Conservation (phyloP, 1,140 invertebrate genomes). For the Odontomachus brunneus region DNA sequence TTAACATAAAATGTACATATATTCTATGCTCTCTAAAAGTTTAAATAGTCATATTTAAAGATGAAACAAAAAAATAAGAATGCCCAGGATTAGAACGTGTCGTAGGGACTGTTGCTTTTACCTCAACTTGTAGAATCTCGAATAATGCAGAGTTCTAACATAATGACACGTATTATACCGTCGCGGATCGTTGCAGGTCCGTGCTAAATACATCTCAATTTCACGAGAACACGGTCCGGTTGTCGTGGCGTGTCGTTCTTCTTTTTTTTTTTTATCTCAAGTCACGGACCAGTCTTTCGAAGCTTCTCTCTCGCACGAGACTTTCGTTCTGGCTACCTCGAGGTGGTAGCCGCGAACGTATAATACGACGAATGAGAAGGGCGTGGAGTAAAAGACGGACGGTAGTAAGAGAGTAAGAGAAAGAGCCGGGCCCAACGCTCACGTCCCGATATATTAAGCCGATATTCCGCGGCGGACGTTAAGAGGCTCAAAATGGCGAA, state of each 20-base stretch:
- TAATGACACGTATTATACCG: background rate
- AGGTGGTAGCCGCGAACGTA: slow-evolving; percentile 20
- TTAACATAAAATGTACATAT: too few relatives aligned
- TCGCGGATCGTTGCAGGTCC: background rate
- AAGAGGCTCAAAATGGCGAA: slow-evolving; percentile 80
- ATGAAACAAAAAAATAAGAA: too few relatives aligned
- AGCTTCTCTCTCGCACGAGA: background rate
- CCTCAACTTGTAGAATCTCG: too few relatives aligned
- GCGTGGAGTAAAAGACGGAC: slow-evolving; percentile 7
- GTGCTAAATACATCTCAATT: slow-evolving; percentile 12
- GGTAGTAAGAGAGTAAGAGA: background rate
- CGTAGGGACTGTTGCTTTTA: too few relatives aligned
- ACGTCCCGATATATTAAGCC: slow-evolving; percentile 75
- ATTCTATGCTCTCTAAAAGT: too few relatives aligned
- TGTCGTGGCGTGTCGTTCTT: background rate
- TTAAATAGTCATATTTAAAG: too few relatives aligned
- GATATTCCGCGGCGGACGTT: slow-evolving; percentile 75
- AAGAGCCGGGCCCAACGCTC: slow-evolving; percentile 19
- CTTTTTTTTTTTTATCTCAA: background rate
- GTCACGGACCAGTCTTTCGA: slow-evolving; percentile 26
- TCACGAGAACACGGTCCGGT: slow-evolving; percentile 30
- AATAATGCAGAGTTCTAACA: too few relatives aligned
- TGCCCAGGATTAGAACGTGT: too few relatives aligned
- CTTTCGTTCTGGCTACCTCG: background rate
- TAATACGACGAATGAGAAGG: slow-evolving; percentile 34